Base-by-base conservation (phyloP, 2,888 invertebrate species). In the Odontothrips loti region DNA sequence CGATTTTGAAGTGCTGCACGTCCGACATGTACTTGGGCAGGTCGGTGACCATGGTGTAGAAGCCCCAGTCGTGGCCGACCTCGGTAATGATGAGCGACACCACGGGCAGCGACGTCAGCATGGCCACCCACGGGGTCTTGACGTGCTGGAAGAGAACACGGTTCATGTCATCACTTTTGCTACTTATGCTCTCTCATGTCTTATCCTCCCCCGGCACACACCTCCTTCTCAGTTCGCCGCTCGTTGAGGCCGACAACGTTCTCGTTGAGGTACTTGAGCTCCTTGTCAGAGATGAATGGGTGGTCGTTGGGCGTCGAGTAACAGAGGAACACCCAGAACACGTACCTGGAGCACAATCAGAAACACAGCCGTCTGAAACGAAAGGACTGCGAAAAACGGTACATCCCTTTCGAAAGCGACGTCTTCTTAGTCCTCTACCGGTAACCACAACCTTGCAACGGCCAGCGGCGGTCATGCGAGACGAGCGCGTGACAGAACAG, bases 231-330 rank as follows among this genome's bases (percentile, higher is more conserved):
- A 0, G 23, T 27, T 1, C 27, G 27, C 68, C 27, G 68, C 68
- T 58, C 58, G 20, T 58, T 58, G 58, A 58, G 58, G 58, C 68
- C 68, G 23, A 27, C 27, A 4, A 75, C 68, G 27, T 75, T 27
- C 11, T 75, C 68, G 27, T 75, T 75, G 23, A 94, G 87, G 85
- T 90, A 93, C 80, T 91, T 91, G 86, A 90, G 91, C 86, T 94
- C 94, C 82, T 90, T 89, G 82, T 93, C 92, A 80, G 91, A 90
- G 83, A 94, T 94, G 86, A 90, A 93, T 0, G 94, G 94, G 87
- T 94, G 94, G 6, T 91, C 90, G 81, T 90, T 90, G 0, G 94
- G 94, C 84, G 92, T 91, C 79, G 84, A 85, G 81, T 84, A 85
- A 79, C 85, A 86, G 8, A 86, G 82, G 8, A 85, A 47, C 47